Conservation (phyloP, 2,888 invertebrate genomes). For the Myopa tessellatipennis region DNA sequence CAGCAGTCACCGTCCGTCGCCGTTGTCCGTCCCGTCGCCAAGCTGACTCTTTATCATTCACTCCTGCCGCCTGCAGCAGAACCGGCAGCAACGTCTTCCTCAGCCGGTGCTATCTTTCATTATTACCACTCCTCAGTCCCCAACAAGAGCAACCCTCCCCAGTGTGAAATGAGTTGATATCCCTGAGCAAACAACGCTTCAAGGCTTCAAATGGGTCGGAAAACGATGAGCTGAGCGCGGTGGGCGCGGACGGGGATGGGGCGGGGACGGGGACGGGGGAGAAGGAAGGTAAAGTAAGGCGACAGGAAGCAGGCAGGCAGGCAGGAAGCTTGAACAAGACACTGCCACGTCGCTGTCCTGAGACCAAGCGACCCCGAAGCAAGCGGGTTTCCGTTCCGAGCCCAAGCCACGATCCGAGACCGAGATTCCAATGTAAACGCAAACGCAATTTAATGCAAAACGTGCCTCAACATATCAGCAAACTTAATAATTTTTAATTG, state of each 20-base stretch:
- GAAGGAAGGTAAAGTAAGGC: neutral
- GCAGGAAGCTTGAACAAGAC: neutral
- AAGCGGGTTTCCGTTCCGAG: neutral
- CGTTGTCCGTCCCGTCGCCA: neutral
- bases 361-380: neutral
- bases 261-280: neutral
- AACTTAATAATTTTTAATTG: conserved; percentile 69
- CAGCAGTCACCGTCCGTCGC: neutral
- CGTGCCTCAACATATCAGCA: conserved; percentile 67
- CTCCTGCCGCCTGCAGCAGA: neutral
- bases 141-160: neutral
- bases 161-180: conserved; percentile 27
- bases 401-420: neutral
- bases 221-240: neutral
- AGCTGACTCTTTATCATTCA: neutral
- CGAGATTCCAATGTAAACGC: conserved; percentile 29
- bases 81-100: neutral
- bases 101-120: neutral
- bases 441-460: conserved; percentile 50
- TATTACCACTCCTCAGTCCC: neutral
- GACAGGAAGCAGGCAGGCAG: neutral
- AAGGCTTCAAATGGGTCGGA: conserved; percentile 10
- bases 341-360: neutral
- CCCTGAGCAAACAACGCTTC: conserved; percentile 29
- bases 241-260: neutral